Percentiles rank a stretch among this genome's conserved stretches.
phyloP scores from a whole-genome alignment of 1,140 invertebrate genomes.

The Helicorthomorpha holstii region DNA sequence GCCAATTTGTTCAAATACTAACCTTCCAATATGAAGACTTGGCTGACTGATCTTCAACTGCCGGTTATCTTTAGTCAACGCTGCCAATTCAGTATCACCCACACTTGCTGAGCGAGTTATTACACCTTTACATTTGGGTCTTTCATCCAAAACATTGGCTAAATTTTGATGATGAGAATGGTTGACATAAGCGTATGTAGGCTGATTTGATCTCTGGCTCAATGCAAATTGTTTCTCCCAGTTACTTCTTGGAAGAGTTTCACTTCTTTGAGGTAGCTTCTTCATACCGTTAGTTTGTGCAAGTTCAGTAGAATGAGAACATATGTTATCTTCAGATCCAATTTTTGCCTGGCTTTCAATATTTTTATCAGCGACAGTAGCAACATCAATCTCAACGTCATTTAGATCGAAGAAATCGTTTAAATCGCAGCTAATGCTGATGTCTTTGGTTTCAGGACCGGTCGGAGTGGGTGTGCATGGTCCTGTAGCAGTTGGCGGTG shows the following conservation, averaged over 20 bases:
- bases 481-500: not conserved
- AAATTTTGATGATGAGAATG: not conserved
- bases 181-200: constrained; percentile 1
- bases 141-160: not conserved
- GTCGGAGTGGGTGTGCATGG: not conserved
- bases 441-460: not conserved
- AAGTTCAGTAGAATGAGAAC: not conserved
- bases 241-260: not conserved
- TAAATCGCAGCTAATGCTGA: too few species aligned
- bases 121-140: not conserved
- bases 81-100: not conserved
- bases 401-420: too few species aligned
- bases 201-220: not conserved
- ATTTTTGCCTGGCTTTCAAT: not conserved
- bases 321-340: not conserved
- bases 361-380: too few species aligned
- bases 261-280: not conserved
- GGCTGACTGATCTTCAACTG: too few species aligned
- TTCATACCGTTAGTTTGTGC: not conserved
- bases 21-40: too few species aligned
- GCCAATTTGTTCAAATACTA: too few species aligned
- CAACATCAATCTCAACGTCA: too few species aligned
- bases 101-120: not conserved
- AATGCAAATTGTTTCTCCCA: not conserved
- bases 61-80: too few species aligned